Conservation (phyloP, 2,113 vertebrate species). For the Lethenteron camtschaticum region DNA sequence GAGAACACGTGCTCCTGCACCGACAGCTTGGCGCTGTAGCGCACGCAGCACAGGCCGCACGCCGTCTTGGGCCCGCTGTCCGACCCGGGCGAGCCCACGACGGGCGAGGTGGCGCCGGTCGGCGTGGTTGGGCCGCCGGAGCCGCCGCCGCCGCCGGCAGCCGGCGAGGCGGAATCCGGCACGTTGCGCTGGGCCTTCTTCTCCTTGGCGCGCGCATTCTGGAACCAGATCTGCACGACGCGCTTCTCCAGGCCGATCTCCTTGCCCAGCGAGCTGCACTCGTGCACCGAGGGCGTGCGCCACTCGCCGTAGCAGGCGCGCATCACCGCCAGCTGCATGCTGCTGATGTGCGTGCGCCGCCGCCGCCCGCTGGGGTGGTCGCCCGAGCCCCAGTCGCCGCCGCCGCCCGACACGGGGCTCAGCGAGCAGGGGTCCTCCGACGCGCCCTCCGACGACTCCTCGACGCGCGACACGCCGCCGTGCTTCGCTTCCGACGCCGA, state of each 20-base stretch:
- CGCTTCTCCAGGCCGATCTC: slow-evolving; percentile 55
- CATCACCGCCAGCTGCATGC: slow-evolving; percentile 53
- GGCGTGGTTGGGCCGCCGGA: slow-evolving; percentile 16
- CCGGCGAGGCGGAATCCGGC: slow-evolving; percentile 24
- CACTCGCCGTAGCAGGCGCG: slow-evolving; percentile 66
- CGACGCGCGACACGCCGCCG: not conserved
- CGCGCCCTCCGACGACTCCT: not conserved
- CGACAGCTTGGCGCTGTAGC: slow-evolving; percentile 54
- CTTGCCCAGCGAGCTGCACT: slow-evolving; percentile 49
- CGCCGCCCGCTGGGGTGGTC: slow-evolving; percentile 26
- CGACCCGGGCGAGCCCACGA: slow-evolving; percentile 19
- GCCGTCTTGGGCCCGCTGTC: slow-evolving; percentile 27
- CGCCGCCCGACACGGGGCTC: slow-evolving; percentile 19
- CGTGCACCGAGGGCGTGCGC: slow-evolving; percentile 59
- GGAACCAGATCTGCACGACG: slow-evolving; percentile 80
- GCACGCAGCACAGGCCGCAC: slow-evolving; percentile 43
- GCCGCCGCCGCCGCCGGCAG: slow-evolving; percentile 19
- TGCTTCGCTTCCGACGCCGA: not conserved
- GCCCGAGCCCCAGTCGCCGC: slow-evolving; percentile 13
- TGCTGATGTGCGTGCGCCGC: slow-evolving; percentile 57
- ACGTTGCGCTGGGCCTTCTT: slow-evolving; percentile 61
- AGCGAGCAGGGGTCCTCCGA: not conserved
- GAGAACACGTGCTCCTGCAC: slow-evolving; percentile 64
- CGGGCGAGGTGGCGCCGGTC: slow-evolving; percentile 18
- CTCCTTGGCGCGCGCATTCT: slow-evolving; percentile 70